Conservation (phyloP, 1,140 invertebrate genomes). For the Camponotus vicinus region DNA sequence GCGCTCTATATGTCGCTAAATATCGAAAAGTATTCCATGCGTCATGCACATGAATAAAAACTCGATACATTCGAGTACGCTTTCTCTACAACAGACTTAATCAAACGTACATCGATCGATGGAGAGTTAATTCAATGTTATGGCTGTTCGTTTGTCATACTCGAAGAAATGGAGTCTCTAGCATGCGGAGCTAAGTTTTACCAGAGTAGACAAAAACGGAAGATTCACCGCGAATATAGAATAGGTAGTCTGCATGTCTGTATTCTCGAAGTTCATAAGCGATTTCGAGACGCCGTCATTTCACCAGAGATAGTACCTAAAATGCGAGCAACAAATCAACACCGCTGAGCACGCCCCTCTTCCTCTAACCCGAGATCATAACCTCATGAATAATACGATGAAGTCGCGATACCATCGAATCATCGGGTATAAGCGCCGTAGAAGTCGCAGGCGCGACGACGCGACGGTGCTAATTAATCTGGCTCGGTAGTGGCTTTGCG, state of each 20-base stretch:
- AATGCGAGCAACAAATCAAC: slow-evolving; percentile 46
- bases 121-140: slow-evolving; percentile 70
- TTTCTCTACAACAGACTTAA: slow-evolving; percentile 55
- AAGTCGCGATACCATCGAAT: slow-evolving; percentile 45
- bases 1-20: slow-evolving; percentile 26
- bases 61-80: slow-evolving; percentile 66
- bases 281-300: slow-evolving; percentile 25
- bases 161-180: slow-evolving; percentile 47
- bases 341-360: slow-evolving; percentile 1
- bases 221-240: slow-evolving; percentile 21
- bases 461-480: slow-evolving; percentile 46
- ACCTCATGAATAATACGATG: slow-evolving; percentile 56
- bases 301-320: slow-evolving; percentile 28
- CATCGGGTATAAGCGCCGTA: slow-evolving; percentile 53
- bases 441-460: slow-evolving; percentile 23
- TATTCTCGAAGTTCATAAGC: neutral
- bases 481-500: neutral
- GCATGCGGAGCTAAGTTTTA: slow-evolving; percentile 41
- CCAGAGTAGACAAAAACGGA: slow-evolving; percentile 29
- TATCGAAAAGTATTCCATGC: slow-evolving; percentile 5
- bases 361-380: neutral
- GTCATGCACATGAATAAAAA: slow-evolving; percentile 41
- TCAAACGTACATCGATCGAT: slow-evolving; percentile 65
- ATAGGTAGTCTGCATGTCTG: slow-evolving; percentile 42
- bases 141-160: slow-evolving; percentile 67